phyloP scores from a whole-genome alignment of 2,113 vertebrate species.

The Puma concolor region DNA sequence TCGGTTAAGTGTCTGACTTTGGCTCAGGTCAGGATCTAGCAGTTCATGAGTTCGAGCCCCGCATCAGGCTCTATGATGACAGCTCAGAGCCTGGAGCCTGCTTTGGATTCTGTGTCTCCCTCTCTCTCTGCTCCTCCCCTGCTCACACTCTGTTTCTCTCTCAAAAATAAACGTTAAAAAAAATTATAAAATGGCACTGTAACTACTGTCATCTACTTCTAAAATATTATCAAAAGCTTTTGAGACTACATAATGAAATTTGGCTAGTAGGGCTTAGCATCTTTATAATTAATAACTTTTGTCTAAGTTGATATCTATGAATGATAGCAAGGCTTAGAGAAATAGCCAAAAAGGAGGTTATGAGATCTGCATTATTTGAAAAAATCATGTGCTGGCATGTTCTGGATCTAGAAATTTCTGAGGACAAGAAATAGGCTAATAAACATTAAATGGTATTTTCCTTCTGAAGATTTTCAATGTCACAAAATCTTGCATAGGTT shows the following conservation, averaged over 20 bases:
- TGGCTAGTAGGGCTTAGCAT: neutral
- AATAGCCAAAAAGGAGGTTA: neutral
- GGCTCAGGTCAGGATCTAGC: too few species aligned
- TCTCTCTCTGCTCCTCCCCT: too few species aligned
- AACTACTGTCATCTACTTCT: slow-evolving; percentile 47
- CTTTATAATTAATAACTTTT: slow-evolving; percentile 50
- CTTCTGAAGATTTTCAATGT: slow-evolving; percentile 55
- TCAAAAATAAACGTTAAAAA: neutral
- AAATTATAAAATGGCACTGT: slow-evolving; percentile 12
- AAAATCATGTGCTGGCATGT: neutral
- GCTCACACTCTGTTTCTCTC: too few species aligned
- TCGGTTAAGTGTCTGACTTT: too few species aligned
- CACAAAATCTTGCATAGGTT: neutral
- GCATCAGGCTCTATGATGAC: too few species aligned
- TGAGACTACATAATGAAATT: slow-evolving; percentile 10
- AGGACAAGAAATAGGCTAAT: neutral
- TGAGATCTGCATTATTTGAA: slow-evolving; percentile 10
- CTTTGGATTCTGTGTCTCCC: too few species aligned
- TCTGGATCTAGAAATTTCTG: slow-evolving; percentile 6
- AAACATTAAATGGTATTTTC: neutral
- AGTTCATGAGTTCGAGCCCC: too few species aligned
- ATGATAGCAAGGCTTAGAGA: neutral
- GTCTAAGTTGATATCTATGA: neutral
- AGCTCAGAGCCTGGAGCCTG: too few species aligned
- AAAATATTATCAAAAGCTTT: slow-evolving; percentile 46